Conservation (phyloP, 1,140 invertebrate species). For the Camponotus pennsylvanicus region DNA sequence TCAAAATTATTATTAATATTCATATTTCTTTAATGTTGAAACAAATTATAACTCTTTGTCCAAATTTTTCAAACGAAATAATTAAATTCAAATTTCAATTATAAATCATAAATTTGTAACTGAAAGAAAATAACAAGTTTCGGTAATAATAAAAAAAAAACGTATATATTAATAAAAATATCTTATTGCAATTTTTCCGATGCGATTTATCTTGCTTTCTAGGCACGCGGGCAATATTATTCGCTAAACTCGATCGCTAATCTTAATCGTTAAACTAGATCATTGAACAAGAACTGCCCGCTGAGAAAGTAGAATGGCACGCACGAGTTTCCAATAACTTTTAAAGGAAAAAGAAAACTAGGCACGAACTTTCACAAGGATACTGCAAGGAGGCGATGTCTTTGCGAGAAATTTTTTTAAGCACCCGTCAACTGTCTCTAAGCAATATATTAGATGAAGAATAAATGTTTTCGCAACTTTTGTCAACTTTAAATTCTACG, state of each 20-base stretch:
- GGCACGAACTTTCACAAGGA: slow-evolving; percentile 26
- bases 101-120: background rate
- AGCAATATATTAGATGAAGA: slow-evolving; percentile 49
- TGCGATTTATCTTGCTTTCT: slow-evolving; percentile 17
- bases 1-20: background rate
- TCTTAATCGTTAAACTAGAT: slow-evolving; percentile 43
- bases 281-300: slow-evolving; percentile 22
- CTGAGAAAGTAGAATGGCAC: slow-evolving; percentile 42
- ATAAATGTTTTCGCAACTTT: slow-evolving; percentile 39
- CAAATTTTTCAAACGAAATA: background rate
- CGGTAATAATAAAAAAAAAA: background rate
- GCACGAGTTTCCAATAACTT: slow-evolving; percentile 52
- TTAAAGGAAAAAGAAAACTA: slow-evolving; percentile 43
- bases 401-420: slow-evolving; percentile 42
- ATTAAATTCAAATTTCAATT: slow-evolving; percentile 6
- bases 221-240: slow-evolving; percentile 28
- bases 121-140: background rate
- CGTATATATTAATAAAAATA: background rate
- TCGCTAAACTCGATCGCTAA: slow-evolving; percentile 40
- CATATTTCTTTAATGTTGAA: background rate
- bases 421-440: background rate
- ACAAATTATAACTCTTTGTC: background rate
- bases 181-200: slow-evolving; percentile 3
- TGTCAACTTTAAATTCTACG: slow-evolving; percentile 2
- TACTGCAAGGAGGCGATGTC: slow-evolving; percentile 5